Evolutionary conservation across 2,113 vertebrate genomes (phyloP), one percentile per base, ranked within the genome.

Genomic region (Hylia prasina): DNA sequence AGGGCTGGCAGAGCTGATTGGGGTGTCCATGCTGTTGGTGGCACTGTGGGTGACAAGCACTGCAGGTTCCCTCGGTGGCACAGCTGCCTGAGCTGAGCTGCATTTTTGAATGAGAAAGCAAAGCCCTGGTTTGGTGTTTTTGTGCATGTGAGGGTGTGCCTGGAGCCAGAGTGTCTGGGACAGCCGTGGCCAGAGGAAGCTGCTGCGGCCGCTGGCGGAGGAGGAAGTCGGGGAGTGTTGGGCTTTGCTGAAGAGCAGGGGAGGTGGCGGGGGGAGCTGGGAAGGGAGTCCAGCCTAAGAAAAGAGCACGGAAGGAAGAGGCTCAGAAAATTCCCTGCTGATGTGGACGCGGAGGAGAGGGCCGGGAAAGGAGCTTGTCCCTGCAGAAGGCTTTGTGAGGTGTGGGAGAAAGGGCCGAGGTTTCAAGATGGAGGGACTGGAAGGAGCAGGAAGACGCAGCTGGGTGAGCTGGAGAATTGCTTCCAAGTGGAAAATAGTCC

Each of bases 91-190:
- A 68, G 73, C 18, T 47, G 45, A 88, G 61, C 57, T 50, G 65
- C 31, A 9, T 11, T 61, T 91, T 47, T 76, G 92, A 71, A 70
- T 40, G 20, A 90, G 76, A 33, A 85, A 94, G 87, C 73, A 82
- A 82, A 94, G 82, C 31, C 72, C 53, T 45, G 73, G 19, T 66
- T 47, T 12, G 40, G 91, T 93, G 96, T 56, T 96, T 94, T 58
- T 75, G 79, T 90, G 93, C 86, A 71, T 12, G 31, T 37, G 90
- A 94, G 93, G 95, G 96, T 61, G 97, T 96, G 94, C 94, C 13
- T 4, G 96, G 97, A 97, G 97, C 96, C 97, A 96, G 93, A 95
- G 89, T 91, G 97, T 97, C 97, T 97, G 97, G 97, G 90, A 91
- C 90, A 80, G 96, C 81, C 1, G 25, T 63, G n/a, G 94, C 78